Evolutionary conservation across 2,888 invertebrate species (phyloP), one percentile per base, ranked within the genome.

Genomic region (Pantelozetes paolii): DNA sequence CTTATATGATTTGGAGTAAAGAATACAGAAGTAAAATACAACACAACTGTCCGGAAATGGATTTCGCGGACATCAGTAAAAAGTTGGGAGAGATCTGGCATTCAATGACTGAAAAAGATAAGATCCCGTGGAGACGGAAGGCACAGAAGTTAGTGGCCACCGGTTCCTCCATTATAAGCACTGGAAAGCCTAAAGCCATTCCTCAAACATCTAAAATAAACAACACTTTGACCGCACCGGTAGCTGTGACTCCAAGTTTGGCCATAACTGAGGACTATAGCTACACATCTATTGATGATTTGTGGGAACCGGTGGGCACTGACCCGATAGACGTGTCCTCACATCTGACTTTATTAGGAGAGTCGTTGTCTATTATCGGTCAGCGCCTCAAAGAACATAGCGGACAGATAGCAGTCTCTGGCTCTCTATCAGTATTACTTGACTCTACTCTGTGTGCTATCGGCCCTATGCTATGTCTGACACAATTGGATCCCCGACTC

Each of bases 341-440:
- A 0, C 94, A 96, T 82, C 85, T 96, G 13, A 90, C 94, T 72
- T 85, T 96, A 74, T 85, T 97, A 18, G 96, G 96, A 0, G 96
- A 96, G 83, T 95, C 94, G 80, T 86, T 97, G 23, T 90, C 91
- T 67, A 93, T 94, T 80, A 94, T 97, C 78, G 96, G 97, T 0
- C 92, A 92, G 82, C 84, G 95, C 50, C 86, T 96, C 6, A 94
- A 93, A 82, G 94, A 95, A 80, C 94, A 94, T 80, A 92, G 94
- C 86, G 95, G 95, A 15, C 92, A 94, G 83, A 94, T 95, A 76
- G 94, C 95, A 0, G 94, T 96, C 20, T 95, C 94, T 0, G 96
- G 95, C 0, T 94, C 94, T 75, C 86, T 96, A 75, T 95, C 95
- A 0, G 94, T 96, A 18, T 85, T 97, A 18, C 84, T 97, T 77